These are phyloP conservation scores for Tipula unca DNA, from an alignment of 2,888 invertebrate species.

Conservation along the genomic window DNA sequence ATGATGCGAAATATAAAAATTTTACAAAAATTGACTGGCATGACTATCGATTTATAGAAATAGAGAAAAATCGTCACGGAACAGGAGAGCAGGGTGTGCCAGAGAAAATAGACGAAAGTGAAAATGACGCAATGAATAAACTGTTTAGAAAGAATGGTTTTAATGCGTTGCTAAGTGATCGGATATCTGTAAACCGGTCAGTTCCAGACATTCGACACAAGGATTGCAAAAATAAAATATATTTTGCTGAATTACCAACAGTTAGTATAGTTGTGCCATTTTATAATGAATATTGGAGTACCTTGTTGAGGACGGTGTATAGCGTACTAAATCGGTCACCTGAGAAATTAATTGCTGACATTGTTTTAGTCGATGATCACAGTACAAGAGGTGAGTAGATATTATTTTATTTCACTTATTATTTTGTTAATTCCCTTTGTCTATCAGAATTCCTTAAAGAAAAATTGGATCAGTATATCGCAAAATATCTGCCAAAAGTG, in stretches of 20 bases:
- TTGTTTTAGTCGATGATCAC: conserved; percentile 82
- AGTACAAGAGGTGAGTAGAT: conserved; percentile 49
- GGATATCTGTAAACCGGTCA: conserved; percentile 79
- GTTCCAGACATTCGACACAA: conserved; percentile 63
- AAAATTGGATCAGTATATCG: conserved; percentile 66
- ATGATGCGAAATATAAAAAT: conserved; percentile 19
- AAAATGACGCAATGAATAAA: conserved; percentile 53
- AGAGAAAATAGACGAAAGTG: conserved; percentile 53
- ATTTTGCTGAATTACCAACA: conserved; percentile 60
- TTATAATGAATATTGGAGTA: conserved; percentile 87
- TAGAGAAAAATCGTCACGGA: conserved; percentile 53
- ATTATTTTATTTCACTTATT: neutral
- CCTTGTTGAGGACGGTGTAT: conserved; percentile 67
- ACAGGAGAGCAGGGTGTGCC: conserved; percentile 66
- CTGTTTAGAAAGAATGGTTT: conserved; percentile 86
- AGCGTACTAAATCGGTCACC: conserved; percentile 81
- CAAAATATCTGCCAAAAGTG: conserved; percentile 60
- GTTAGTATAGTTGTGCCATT: conserved; percentile 87
- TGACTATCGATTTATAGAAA: conserved; percentile 54
- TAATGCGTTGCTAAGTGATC: conserved; percentile 85
- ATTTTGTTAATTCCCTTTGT: neutral
- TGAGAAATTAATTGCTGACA: conserved; percentile 64
- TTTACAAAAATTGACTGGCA: conserved; percentile 68
- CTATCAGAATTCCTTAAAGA: conserved; percentile 53
- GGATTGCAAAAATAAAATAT: conserved; percentile 57